Percentiles rank a stretch among this genome's conserved stretches.
phyloP scores from a whole-genome alignment of 2,113 vertebrate species.

The Phalacrocorax brasilianus region DNA sequence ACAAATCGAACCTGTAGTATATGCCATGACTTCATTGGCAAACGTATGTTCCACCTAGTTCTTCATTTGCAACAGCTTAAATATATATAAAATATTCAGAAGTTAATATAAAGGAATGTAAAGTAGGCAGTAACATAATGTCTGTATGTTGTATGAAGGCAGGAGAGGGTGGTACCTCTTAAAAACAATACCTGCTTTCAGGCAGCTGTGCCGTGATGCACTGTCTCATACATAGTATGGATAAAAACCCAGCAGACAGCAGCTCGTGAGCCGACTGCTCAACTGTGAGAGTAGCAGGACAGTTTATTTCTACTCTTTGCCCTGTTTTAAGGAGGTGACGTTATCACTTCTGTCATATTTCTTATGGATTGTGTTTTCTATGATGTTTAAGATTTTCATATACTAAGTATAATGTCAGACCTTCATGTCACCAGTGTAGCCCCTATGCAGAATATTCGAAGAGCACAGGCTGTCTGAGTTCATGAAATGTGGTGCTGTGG shows the following conservation, averaged over 20 bases:
- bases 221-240: background rate
- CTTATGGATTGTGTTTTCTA: background rate
- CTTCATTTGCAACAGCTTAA: background rate
- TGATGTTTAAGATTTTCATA: background rate
- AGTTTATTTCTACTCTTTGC: background rate
- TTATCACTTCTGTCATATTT: background rate
- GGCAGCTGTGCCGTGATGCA: background rate
- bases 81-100: background rate
- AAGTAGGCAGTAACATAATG: background rate
- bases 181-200: background rate
- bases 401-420: background rate
- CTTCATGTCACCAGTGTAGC: background rate
- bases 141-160: background rate
- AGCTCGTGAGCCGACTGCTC: background rate
- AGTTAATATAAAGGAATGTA: background rate
- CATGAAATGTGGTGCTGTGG: background rate
- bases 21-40: background rate
- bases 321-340: background rate
- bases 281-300: background rate
- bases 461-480: background rate
- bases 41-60: background rate
- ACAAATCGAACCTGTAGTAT: background rate
- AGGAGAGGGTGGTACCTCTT: background rate
- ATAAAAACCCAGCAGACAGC: background rate
- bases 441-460: background rate